Evolutionary conservation across 2,113 vertebrate species (phyloP).

Genomic region (Scolopax mira): DNA sequence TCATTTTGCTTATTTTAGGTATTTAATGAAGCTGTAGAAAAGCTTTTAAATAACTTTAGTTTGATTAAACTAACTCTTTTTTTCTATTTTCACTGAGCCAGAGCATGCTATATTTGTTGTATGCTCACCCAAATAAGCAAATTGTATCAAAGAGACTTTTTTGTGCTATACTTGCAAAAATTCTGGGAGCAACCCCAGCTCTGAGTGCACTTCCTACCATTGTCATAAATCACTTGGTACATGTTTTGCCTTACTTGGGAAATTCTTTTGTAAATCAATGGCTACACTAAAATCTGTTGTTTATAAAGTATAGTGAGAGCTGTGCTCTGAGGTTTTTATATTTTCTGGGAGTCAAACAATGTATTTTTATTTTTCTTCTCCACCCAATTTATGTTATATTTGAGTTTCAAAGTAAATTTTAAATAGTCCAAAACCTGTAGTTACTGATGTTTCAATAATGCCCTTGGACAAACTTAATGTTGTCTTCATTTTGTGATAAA

Average conservation of each 20-base stretch:
- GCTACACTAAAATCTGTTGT: neutral
- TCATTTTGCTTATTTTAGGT: neutral
- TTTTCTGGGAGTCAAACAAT: neutral
- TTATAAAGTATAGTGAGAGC: neutral
- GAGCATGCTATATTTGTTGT: neutral
- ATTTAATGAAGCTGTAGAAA: neutral
- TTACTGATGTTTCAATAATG: neutral
- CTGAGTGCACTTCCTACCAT: conserved; percentile 20
- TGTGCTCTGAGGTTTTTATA: neutral
- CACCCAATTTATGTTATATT: neutral
- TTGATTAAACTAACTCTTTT: neutral
- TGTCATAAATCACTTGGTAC: conserved; percentile 31
- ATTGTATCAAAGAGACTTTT: neutral
- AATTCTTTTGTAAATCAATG: conserved; percentile 12
- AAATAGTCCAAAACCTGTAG: neutral
- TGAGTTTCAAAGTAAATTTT: neutral
- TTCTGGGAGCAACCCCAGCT: conserved; percentile 10
- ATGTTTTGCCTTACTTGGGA: conserved; percentile 20
- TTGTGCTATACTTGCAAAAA: conserved; percentile 39
- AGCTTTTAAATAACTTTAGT: neutral
- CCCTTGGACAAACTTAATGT: neutral
- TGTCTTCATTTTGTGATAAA: neutral
- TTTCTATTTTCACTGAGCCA: neutral
- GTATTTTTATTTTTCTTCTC: neutral
- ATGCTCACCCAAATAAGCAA: neutral